phyloP scores from a whole-genome alignment of 2,888 invertebrate species.

The Eulithis prunata region DNA sequence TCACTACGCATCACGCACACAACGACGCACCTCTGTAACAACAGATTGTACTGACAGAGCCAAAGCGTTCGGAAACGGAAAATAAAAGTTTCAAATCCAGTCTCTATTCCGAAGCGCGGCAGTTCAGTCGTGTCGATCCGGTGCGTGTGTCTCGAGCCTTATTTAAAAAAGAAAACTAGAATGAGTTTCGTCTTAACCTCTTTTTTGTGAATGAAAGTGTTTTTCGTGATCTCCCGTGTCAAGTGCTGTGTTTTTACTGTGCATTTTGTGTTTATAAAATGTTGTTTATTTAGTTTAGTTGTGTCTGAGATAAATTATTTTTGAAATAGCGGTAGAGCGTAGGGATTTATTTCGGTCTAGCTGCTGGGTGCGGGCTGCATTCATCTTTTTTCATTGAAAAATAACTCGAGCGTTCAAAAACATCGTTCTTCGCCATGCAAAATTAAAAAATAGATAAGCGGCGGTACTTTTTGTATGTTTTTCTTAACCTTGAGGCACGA shows the following conservation, averaged over 20 bases:
- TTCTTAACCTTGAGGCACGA: conserved; percentile 8
- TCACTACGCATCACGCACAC: conserved; percentile 46
- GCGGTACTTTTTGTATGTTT: conserved; percentile 1
- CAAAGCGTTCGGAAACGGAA: conserved; percentile 66
- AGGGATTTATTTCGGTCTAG: conserved; percentile 72
- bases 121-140: conserved; percentile 65
- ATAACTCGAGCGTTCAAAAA: conserved; percentile 23
- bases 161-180: conserved; percentile 49
- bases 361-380: conserved; percentile 55
- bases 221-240: conserved; percentile 28
- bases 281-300: conserved; percentile 50
- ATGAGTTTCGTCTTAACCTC: conserved; percentile 27
- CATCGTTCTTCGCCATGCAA: neutral
- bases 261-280: conserved; percentile 55
- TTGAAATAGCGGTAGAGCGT: conserved; percentile 72
- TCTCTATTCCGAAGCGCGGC: conserved; percentile 39
- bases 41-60: conserved; percentile 50
- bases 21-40: conserved; percentile 29
- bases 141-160: conserved; percentile 57
- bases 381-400: conserved; percentile 45
- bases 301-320: conserved; percentile 68
- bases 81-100: conserved; percentile 62
- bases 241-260: conserved; percentile 47
- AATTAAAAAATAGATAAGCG: conserved; percentile 18
- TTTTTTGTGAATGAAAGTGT: conserved; percentile 34